A percentile compares a stretch with the other conserved stretches of the same genome.
phyloP scores from a whole-genome alignment of 1,140 invertebrate genomes.

The Nebria ingens region DNA sequence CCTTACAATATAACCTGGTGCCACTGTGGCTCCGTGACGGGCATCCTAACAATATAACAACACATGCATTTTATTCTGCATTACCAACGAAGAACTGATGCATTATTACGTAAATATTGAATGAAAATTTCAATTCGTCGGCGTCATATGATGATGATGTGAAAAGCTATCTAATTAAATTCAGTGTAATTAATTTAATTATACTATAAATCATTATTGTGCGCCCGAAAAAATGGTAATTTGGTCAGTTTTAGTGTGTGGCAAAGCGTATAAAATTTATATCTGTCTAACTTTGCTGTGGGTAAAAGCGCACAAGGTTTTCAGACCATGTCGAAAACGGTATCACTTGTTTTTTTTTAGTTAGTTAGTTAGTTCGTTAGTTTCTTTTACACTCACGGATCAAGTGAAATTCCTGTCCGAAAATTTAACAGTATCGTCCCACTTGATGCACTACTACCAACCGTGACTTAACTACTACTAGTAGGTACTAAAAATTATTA shows the following conservation, averaged over 20 bases:
- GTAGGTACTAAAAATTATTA: neutral
- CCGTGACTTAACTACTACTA: neutral
- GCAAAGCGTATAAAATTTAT: conserved; percentile 1
- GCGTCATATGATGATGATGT: too few relatives aligned
- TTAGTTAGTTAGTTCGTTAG: neutral
- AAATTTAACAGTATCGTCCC: neutral
- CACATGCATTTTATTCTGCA: too few relatives aligned
- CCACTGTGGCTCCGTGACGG: too few relatives aligned
- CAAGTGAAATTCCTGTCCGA: neutral
- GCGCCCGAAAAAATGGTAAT: conserved; percentile 2
- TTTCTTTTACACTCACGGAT: neutral
- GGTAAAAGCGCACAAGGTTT: conserved; percentile 1
- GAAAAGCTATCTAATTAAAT: neutral
- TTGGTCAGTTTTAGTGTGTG: neutral
- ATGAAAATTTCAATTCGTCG: too few relatives aligned
- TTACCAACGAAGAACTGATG: too few relatives aligned
- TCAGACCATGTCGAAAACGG: conserved; percentile 4
- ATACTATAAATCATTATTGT: conserved; percentile 1
- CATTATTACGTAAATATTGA: too few relatives aligned
- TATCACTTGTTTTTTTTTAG: neutral
- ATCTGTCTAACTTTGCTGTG: neutral
- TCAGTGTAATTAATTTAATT: neutral
- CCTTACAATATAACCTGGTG: too few relatives aligned
- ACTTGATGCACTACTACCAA: neutral
- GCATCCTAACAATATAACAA: too few relatives aligned